A percentile compares a stretch with the other conserved stretches of the same genome.
phyloP scores from a whole-genome alignment of 2,797 vertebrate genomes.

The Craterocephalus amniculus region DNA sequence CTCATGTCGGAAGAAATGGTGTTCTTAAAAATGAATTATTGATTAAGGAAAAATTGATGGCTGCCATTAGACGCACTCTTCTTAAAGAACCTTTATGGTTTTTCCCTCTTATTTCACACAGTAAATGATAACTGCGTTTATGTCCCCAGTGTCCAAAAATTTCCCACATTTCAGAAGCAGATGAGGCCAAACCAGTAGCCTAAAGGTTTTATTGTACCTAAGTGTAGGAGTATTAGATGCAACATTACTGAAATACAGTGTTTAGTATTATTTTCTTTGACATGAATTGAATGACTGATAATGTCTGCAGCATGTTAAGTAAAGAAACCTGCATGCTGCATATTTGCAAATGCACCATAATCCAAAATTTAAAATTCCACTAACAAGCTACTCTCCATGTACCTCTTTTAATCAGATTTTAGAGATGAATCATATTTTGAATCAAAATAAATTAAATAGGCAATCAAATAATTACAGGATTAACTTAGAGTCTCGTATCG shows the following conservation, averaged over 20 bases:
- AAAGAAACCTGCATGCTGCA: too few relatives aligned
- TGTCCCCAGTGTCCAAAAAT: background rate
- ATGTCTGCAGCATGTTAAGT: too few relatives aligned
- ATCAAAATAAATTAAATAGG: too few relatives aligned
- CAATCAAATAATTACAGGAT: too few relatives aligned
- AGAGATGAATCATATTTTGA: too few relatives aligned
- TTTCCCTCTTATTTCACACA: constrained; percentile 8
- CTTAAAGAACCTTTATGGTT: constrained; percentile 3
- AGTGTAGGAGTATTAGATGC: background rate
- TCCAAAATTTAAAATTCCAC: too few relatives aligned
- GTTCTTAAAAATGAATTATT: constrained; percentile 15
- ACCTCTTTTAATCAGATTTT: too few relatives aligned
- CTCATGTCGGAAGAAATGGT: constrained; percentile 6
- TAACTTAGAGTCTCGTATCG: too few relatives aligned
- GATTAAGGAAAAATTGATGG: constrained; percentile 1
- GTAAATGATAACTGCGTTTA: background rate
- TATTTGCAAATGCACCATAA: too few relatives aligned
- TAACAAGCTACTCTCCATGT: too few relatives aligned
- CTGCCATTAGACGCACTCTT: constrained; percentile 6
- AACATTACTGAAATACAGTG: background rate
- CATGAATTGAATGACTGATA: too few relatives aligned
- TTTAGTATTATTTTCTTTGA: background rate
- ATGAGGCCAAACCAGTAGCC: background rate
- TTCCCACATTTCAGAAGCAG: background rate
- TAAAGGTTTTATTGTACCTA: too few relatives aligned